phyloP scores from a whole-genome alignment of 2,888 invertebrate genomes.

The Lasioglossum lativentre region DNA sequence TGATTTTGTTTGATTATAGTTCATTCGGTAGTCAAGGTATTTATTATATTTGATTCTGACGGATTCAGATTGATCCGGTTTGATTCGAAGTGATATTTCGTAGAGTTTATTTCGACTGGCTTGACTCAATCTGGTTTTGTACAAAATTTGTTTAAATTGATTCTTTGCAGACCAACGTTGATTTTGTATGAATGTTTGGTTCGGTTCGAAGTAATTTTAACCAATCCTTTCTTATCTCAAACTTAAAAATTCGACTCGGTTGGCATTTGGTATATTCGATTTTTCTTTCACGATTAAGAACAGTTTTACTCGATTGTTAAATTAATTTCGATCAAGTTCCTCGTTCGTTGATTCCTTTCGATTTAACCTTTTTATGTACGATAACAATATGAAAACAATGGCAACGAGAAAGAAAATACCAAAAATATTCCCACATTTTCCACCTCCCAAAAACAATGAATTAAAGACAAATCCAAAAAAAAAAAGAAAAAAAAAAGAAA shows the following conservation, averaged over 20 bases:
- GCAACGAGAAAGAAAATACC: background rate
- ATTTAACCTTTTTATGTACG: background rate
- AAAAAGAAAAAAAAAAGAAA: background rate
- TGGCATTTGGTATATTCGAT: background rate
- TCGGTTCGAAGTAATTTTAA: background rate
- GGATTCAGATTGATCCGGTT: background rate
- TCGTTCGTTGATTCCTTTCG: background rate
- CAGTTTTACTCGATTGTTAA: background rate
- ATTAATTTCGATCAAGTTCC: background rate
- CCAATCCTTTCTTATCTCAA: background rate
- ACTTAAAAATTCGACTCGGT: background rate
- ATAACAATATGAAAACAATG: background rate
- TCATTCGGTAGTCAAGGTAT: too few relatives aligned
- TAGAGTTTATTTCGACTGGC: background rate
- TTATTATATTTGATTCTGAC: background rate
- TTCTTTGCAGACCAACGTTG: too few relatives aligned
- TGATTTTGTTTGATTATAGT: background rate
- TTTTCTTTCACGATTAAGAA: background rate
- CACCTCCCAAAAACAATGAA: background rate
- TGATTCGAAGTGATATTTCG: background rate
- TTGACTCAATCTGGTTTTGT: background rate
- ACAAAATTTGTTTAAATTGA: too few relatives aligned
- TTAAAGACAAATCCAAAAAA: background rate
- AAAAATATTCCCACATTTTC: background rate
- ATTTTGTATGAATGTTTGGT: background rate